Base-by-base conservation (phyloP, 1,140 invertebrate species). In the Drosophila malerkotliana region DNA sequence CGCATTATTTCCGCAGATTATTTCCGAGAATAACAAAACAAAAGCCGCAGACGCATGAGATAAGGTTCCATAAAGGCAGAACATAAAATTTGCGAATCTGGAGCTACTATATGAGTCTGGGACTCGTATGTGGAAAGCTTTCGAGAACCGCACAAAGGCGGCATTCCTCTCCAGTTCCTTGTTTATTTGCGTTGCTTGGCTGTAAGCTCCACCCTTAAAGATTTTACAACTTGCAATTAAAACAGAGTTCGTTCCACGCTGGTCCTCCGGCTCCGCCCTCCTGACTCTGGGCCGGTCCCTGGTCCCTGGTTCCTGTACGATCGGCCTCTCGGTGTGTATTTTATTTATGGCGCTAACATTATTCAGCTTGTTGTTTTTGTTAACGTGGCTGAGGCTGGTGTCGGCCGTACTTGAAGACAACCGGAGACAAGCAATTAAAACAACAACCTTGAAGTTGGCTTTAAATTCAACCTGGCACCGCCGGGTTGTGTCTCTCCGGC, bases 191-290 rank as follows among this genome's bases (percentile, higher is more conserved):
- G 44, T 34, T 10, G 14, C 39, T 74, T 64, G 72, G 60, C 68
- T 62, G 60, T 76, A 68, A 60, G 73, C 72, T 68, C 55, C 72
- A 54, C 62, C 73, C 73, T 56, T 39, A 76, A 76, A 48, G 55
- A 68, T 67, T 76, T 76, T 76, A 76, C 73, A 76, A 76, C 73
- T 76, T 60, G 73, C 73, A 76, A 76, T 76, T 76, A 76, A 76
- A 76, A 56, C 60, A 28, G 60, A 58, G 51, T 55, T 68, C 39
- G 41, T 18, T n/a, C 51, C 64, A 26, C 9, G 47, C 28, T 30
- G n/a, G 34, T 54, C 24, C 52, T 64, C 9, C 14, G 30, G 37
- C 30, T 34, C 14, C n/a, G 1, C 32, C 21, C 18, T 10, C 18
- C 14, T 14, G 39, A 44, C 41, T 15, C 41, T 15, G 41, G 18